Evolutionary conservation across 2,113 vertebrate species (phyloP).

Genomic region (Artemisiospiza belli): DNA sequence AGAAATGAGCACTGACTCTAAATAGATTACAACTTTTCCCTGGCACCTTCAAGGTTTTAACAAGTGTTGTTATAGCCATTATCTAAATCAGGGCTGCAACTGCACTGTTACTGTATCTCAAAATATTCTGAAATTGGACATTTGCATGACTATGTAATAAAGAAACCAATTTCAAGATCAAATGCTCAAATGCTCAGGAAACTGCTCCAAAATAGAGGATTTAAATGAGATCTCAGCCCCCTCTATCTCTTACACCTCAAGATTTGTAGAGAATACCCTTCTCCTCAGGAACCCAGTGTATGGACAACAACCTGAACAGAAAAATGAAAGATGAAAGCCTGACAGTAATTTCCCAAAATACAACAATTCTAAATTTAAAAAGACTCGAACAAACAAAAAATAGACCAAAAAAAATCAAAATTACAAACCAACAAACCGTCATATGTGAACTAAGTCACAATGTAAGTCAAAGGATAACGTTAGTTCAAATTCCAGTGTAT

Average conservation of each 20-base stretch:
- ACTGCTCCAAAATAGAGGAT: not conserved
- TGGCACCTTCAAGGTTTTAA: not conserved
- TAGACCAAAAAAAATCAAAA: not conserved
- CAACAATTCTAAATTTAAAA: not conserved
- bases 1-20: not conserved
- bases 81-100: not conserved
- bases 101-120: not conserved
- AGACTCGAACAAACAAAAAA: not conserved
- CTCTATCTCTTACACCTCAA: not conserved
- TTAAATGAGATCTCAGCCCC: not conserved
- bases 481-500: not conserved
- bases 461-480: not conserved
- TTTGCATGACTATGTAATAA: not conserved
- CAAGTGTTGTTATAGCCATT: not conserved
- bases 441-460: not conserved
- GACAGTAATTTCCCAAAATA: not conserved
- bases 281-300: not conserved
- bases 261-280: not conserved
- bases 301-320: not conserved
- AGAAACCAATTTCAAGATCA: not conserved
- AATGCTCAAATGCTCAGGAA: not conserved
- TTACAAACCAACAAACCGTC: not conserved
- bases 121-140: not conserved
- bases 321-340: not conserved
- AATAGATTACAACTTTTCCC: not conserved